Evolutionary conservation across 92 coral and sea anemone genomes (phyloP), one percentile per base, ranked within the genome.

Genomic region (Montipora capitata): DNA sequence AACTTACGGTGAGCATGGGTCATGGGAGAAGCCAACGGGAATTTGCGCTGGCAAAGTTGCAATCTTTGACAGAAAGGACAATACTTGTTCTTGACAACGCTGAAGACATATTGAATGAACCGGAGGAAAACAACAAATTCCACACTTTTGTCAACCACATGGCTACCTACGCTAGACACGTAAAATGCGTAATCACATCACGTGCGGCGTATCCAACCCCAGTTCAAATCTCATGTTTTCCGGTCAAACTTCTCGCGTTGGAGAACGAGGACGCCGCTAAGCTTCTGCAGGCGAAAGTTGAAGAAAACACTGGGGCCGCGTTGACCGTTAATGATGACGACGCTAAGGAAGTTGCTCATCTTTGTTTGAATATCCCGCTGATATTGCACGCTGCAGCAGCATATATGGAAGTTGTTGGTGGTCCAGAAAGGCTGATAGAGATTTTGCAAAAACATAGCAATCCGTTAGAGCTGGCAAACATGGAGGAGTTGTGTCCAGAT

Each of bases 331-430:
- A 75, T 74, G 88, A 91, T 68, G 45, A 43, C 7, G 68, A 91
- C 5, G 94, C 94, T 1, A 79, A 87, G 14, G 67, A 65, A 7
- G 67, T 91, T 11, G 94, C 91, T 16, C n/a, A 68, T 14, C 94
- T 86, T 14, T 91, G 94, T 43, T 67, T 80, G 42, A 85, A 89
- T 3, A 41, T 91, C 14, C 94, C 94, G 2, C 80, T 91, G 13
- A 84, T 91, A 14, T 15, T 91, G 48, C 91, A 89, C 27, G 94
- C 94, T 3, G 91, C 89, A 1, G 94, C 94, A 3, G 85, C 94
- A 0, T 84, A 84, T 11, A 66, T 91, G 15, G 91, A 72, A 66
- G 65, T 63, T 13, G 62, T 85, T 17, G 84, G 83, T 4, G 87
- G 80, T 10, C 88, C 94, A 3, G 81, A 80, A 20, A 65, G 69